Conservation (phyloP, 2,888 invertebrate species). For the Oxystoma pomonae region DNA sequence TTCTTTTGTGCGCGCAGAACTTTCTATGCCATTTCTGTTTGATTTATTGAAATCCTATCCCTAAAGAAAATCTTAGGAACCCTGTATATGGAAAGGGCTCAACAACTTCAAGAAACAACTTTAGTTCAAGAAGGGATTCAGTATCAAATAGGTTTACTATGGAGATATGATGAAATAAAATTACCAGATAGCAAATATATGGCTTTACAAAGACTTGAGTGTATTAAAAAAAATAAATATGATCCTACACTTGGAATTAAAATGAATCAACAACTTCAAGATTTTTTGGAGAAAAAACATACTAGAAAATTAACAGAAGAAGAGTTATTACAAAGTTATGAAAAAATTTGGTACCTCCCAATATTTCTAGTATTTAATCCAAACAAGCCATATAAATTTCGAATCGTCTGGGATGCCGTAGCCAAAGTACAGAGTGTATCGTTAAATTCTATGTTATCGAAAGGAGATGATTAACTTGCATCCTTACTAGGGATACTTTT, state of each 20-base stretch:
- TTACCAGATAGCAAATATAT: conserved; percentile 27
- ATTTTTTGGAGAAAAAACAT: conserved; percentile 26
- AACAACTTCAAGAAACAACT: conserved; percentile 3
- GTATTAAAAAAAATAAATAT: conserved; percentile 18
- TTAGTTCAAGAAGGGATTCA: neutral
- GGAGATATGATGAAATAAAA: conserved; percentile 24
- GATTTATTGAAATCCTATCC: no score
- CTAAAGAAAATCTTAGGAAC: no score
- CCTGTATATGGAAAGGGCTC: conserved; percentile 9
- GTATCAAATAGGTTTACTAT: conserved; percentile 25
- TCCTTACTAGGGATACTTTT: conserved; percentile 36
- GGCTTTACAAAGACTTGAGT: conserved; percentile 20
- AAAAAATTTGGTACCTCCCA: conserved; percentile 32
- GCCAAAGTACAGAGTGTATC: conserved; percentile 27
- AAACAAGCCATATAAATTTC: conserved; percentile 32
- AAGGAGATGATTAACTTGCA: conserved; percentile 28
- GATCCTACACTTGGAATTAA: conserved; percentile 16
- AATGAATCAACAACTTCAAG: conserved; percentile 20
- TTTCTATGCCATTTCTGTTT: no score
- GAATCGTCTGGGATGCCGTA: conserved; percentile 38
- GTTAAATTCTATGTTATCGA: conserved; percentile 33
- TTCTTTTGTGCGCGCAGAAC: no score
- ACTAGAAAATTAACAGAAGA: conserved; percentile 10
- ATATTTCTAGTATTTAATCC: conserved; percentile 33
- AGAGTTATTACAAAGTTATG: conserved; percentile 17